A percentile compares a stretch with the other conserved stretches of the same genome.
These are phyloP conservation scores for Otolemur crassicaudatus DNA, from an alignment of 2,797 vertebrate genomes.

Conservation along the genomic window DNA sequence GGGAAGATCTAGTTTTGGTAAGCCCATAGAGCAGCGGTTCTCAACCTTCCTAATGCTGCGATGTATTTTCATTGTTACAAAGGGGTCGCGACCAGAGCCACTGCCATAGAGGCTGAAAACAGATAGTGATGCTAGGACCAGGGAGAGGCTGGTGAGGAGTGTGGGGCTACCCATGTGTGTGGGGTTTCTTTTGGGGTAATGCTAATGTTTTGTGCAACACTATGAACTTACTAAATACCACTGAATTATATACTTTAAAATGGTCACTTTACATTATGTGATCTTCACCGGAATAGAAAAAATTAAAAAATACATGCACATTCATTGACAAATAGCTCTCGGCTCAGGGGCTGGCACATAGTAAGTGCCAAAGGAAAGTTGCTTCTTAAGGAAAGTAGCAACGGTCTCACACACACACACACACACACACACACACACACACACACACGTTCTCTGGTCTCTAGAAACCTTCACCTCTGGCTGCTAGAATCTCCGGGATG, in stretches of 20 bases:
- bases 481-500: neutral
- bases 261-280: neutral
- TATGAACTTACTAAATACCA: neutral
- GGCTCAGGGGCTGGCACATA: rapidly evolving
- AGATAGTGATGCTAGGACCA: neutral
- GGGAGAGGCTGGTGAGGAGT: neutral
- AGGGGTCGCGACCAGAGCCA: too few species aligned
- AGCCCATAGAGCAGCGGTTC: too few species aligned
- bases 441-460: rapidly evolving
- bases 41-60: too few species aligned
- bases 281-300: neutral
- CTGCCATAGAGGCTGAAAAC: neutral
- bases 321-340: neutral
- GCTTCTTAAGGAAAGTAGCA: neutral
- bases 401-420: rapidly evolving
- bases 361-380: rapidly evolving
- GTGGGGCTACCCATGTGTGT: rapidly evolving
- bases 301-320: neutral
- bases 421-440: too few species aligned
- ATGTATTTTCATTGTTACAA: too few species aligned
- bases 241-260: neutral
- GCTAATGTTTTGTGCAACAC: neutral
- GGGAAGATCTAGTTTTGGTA: neutral
- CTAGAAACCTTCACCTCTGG: neutral
- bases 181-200: rapidly evolving